Evolutionary conservation across 2,113 vertebrate species (phyloP).

Genomic region (Odontesthes bonariensis): DNA sequence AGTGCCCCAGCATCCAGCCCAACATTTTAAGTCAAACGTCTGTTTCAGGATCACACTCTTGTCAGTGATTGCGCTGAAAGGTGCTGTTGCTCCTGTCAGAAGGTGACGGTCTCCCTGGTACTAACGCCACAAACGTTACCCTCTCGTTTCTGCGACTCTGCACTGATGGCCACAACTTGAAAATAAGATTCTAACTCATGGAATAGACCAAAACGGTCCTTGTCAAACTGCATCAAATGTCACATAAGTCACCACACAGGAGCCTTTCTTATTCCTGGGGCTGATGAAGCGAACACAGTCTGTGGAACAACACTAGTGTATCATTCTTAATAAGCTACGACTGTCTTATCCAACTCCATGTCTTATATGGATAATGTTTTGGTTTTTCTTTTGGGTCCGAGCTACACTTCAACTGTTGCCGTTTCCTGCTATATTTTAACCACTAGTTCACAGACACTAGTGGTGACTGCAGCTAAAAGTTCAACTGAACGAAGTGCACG

Average conservation of each 20-base stretch:
- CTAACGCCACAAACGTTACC: background rate
- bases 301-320: background rate
- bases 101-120: background rate
- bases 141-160: slow-evolving; percentile 8
- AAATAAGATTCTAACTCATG: background rate
- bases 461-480: too few species aligned
- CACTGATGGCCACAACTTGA: background rate
- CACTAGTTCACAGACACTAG: too few species aligned
- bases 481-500: too few species aligned
- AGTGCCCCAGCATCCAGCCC: background rate
- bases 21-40: slow-evolving; percentile 13
- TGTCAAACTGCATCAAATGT: too few species aligned
- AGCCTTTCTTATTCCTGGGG: background rate
- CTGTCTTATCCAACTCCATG: too few species aligned
- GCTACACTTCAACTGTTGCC: too few species aligned
- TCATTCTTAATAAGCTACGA: background rate
- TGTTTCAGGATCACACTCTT: slow-evolving; percentile 12
- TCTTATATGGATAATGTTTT: too few species aligned
- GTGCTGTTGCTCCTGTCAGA: background rate
- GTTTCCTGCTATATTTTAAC: too few species aligned
- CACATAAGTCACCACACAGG: too few species aligned
- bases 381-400: too few species aligned
- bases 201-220: background rate
- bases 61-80: slow-evolving; percentile 1
- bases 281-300: background rate